Conservation (phyloP, 2,888 invertebrate species). For the Eilema sororculum region DNA sequence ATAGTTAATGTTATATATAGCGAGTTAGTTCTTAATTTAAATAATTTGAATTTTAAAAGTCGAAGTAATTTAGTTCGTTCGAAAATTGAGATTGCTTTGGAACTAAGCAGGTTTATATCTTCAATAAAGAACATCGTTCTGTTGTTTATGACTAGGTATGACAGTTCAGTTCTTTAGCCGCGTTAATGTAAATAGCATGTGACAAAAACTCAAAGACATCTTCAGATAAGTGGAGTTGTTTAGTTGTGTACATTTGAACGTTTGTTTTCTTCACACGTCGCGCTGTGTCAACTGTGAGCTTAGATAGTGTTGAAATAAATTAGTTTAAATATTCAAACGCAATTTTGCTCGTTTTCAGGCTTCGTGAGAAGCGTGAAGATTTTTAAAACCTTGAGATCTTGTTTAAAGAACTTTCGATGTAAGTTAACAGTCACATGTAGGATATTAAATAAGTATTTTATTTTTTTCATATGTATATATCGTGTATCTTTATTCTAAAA, state of each 20-base stretch:
- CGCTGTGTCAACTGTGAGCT: constrained; percentile 32
- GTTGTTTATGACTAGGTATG: not conserved
- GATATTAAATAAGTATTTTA: not conserved
- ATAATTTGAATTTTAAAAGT: not conserved
- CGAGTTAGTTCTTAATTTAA: not conserved
- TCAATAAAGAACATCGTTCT: not conserved
- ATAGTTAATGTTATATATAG: not conserved
- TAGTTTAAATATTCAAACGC: constrained; percentile 10
- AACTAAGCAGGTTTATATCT: not conserved
- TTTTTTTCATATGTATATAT: not conserved
- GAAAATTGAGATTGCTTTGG: not conserved
- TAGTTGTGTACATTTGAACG: constrained; percentile 45
- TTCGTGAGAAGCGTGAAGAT: not conserved
- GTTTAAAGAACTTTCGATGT: not conserved
- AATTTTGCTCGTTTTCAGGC: constrained; percentile 4
- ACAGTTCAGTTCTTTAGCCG: constrained; percentile 8
- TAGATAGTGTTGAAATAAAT: constrained; percentile 39
- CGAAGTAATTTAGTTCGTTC: not conserved
- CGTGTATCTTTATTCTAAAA: not conserved
- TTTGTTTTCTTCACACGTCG: constrained; percentile 45
- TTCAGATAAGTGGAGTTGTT: constrained; percentile 58
- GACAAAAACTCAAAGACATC: constrained; percentile 62
- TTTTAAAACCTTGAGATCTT: not conserved
- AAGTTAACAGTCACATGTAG: not conserved
- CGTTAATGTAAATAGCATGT: constrained; percentile 59